Evolutionary conservation across 2,888 invertebrate species (phyloP), one percentile per base, ranked within the genome.

Genomic region (Polietes domitor): DNA sequence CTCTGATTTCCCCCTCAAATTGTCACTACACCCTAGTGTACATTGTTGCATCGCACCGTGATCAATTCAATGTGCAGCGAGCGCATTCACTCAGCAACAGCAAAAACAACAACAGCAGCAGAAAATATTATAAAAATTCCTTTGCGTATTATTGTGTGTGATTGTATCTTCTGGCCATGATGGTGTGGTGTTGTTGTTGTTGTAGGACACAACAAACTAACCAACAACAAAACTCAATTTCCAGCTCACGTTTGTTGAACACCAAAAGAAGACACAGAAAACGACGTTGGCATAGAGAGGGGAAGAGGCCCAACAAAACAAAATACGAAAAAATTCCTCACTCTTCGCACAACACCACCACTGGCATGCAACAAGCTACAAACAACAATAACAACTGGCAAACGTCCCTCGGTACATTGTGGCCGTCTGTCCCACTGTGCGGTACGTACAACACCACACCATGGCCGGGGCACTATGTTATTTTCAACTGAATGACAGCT

Each of bases 211-310:
- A 32, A 32, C 75, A 68, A 77, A 77, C 65, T 32, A 77, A 24
- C 58, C 21, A 58, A 53, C 19, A 82, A 73, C 61, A 70, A 75
- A 85, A 87, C 88, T 91, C 89, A 88, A 90, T 90, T 90, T 89
- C 89, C 88, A 87, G 87, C 89, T 90, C 90, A 91, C 90, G 89
- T 90, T 88, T 90, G 89, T 88, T 88, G 24, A 61, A 61, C 68
- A 85, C 78, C 82, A 82, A 77, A 78, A 77, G 63, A 73, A 83
- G 85, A 78, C 84, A 87, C 19, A 41, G 41, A 37, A 19, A 2
- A 32, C 28, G n/a, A 21, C 6, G n/a, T 24, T 0, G 37, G 9
- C 10, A 37, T 7, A 3, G 28, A 3, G n/a, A 55, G 28, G 19
- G 17, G 43, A 26, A 58, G 61, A 37, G 17, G 17, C 15, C 12